A percentile compares a stretch with the other conserved stretches of the same genome.
Conservation (phyloP, 2,888 invertebrate genomes). For the Subacronicta megacephala region DNA sequence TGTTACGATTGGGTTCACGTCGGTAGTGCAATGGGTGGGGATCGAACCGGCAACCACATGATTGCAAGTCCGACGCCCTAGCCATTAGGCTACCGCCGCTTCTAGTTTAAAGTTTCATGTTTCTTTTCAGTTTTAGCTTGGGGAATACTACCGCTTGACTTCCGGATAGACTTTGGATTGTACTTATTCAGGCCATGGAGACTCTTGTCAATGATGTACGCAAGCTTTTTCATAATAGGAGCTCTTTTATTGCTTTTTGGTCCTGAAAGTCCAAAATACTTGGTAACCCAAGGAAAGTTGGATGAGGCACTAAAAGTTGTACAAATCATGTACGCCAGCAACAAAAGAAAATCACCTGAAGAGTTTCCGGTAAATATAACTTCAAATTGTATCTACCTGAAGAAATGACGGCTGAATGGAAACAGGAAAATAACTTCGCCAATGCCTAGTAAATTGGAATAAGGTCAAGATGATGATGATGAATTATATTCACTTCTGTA, state of each 20-base stretch:
- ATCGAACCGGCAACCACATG: no score
- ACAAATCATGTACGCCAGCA: constrained; percentile 88
- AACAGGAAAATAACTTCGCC: no score
- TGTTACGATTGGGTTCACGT: no score
- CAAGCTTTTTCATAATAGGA: constrained; percentile 89
- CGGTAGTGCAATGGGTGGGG: no score
- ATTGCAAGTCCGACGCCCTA: no score
- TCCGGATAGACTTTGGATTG: constrained; percentile 80
- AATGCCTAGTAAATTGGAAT: no score
- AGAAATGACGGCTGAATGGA: no score
- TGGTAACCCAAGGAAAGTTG: constrained; percentile 90
- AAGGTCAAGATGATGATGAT: no score
- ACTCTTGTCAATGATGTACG: constrained; percentile 91
- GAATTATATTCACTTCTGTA: no score
- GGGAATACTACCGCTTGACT: constrained; percentile 90
- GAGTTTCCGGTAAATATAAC: constrained; percentile 84
- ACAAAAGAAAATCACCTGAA: constrained; percentile 74
- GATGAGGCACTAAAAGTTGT: constrained; percentile 91
- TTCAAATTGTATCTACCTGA: no score
- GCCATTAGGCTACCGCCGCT: no score
- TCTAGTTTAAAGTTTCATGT: neutral
- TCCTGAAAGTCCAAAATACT: constrained; percentile 95
- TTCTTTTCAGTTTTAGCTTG: constrained; percentile 90
- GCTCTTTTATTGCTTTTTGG: constrained; percentile 88
- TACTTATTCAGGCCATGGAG: constrained; percentile 93